These are phyloP conservation scores for Euthynnus affinis DNA, from an alignment of 2,797 vertebrate genomes.

Conservation along the genomic window DNA sequence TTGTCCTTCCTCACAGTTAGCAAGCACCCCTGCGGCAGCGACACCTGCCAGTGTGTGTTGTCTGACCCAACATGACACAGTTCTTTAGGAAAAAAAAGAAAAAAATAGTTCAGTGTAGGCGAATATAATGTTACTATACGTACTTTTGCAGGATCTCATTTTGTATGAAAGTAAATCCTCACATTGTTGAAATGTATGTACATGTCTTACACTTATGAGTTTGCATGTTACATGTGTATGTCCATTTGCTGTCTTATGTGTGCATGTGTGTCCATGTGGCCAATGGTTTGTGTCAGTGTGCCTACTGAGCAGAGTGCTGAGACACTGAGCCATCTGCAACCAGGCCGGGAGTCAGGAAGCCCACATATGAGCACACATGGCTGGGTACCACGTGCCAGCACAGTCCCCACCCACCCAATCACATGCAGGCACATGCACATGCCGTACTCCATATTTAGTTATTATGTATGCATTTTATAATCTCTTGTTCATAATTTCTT, in stretches of 20 bases:
- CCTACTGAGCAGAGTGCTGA: conserved; percentile 76
- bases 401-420: conserved; percentile 60
- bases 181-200: background rate
- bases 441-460: conserved; percentile 20
- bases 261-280: conserved; percentile 57
- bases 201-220: background rate
- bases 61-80: conserved; percentile 57
- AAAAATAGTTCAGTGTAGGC: conserved; percentile 35
- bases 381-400: conserved; percentile 76
- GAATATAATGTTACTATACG: background rate
- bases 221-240: conserved; percentile 7
- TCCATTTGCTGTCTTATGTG: conserved; percentile 24
- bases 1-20: conserved; percentile 76
- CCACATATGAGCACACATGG: conserved; percentile 85
- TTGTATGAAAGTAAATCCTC: background rate
- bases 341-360: conserved; percentile 87
- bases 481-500: background rate
- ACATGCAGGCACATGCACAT: conserved; percentile 53
- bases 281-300: conserved; percentile 73
- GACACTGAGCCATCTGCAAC: conserved; percentile 85
- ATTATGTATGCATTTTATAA: background rate
- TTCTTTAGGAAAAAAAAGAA: conserved; percentile 17
- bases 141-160: background rate
- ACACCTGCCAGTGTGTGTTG: conserved; percentile 78
- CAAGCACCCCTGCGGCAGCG: conserved; percentile 69